Evolutionary conservation across 2,888 invertebrate genomes (phyloP), one percentile per base, ranked within the genome.

Genomic region (Hirtodrosophila trivittata): DNA sequence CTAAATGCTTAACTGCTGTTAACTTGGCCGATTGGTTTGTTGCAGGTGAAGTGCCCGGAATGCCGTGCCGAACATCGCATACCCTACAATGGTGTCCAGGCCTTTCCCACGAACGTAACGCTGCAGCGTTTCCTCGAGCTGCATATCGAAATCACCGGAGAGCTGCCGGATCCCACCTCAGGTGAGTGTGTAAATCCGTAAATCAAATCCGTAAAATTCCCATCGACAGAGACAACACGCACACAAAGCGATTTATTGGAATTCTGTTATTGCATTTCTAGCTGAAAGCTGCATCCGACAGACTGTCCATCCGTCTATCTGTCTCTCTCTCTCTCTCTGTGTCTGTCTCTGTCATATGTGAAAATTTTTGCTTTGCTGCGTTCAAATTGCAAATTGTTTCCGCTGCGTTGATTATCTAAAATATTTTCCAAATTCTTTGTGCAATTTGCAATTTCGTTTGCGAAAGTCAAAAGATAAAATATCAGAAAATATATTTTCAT

Each of bases 51-150:
- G 93, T 98, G 98, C 92, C 98, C 98, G 89, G 98, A 98, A 94
- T 98, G 98, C 91, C 94, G 98, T 67, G 97, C 97, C 59, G 98
- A 98, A 92, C 98, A 98, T 92, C 94, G 97, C 78, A 97, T 98
- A 88, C 98, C 98, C 38, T 97, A 97, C 91, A 97, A 97, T 92
- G 98, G 98, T 37, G 95, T 97, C 3, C 96, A 96, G 89, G 97
- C 97, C 66, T 98, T 97, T 90, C 98, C 98, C 49, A 98, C 97
- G 89, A 98, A 98, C 92, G 97, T 98, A 32, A 98, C 98, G 60
- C 93, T 98, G 43, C 96, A 97, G 91, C 93, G 98, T 84, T 98
- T 98, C 91, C 92, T 98, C 87, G 98, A 98, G 89, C 93, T 98
- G 59, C 97, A 98, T 89, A 96, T 96, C 89, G 96, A 97, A 91